These are phyloP conservation scores for Montipora capricornis DNA, from an alignment of 64 coral and sea anemone species.

Conservation along the genomic window DNA sequence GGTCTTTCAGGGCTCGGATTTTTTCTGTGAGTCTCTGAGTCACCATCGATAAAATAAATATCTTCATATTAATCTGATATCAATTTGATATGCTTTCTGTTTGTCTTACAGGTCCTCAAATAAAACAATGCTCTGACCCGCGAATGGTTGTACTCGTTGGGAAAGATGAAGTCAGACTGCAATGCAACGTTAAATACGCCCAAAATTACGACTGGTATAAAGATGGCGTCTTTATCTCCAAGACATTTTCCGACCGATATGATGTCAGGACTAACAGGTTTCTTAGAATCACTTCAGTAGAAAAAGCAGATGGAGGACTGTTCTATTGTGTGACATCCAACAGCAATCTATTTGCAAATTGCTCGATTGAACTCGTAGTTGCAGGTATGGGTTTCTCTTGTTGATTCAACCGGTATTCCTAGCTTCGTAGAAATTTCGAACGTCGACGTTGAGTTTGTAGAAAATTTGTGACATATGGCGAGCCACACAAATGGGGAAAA, in stretches of 20 bases:
- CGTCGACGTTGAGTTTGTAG: too few relatives aligned
- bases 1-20: too few relatives aligned
- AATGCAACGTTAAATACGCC: conserved; percentile 7
- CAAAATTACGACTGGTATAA: conserved; percentile 75
- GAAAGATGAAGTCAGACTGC: not conserved
- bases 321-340: conserved; percentile 71
- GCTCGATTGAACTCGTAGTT: conserved; percentile 56
- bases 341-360: conserved; percentile 53
- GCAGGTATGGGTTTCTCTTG: conserved; percentile 52
- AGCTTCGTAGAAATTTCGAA: too few relatives aligned
- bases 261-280: conserved; percentile 28
- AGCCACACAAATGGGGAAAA: too few relatives aligned
- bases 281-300: conserved; percentile 64
- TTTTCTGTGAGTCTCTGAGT: too few relatives aligned
- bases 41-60: too few relatives aligned
- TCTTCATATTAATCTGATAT: too few relatives aligned
- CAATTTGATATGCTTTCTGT: not conserved
- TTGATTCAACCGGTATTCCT: not conserved
- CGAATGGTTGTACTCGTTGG: not conserved
- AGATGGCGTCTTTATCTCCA: conserved; percentile 10
- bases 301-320: conserved; percentile 57
- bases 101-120: not conserved
- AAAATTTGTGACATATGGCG: too few relatives aligned
- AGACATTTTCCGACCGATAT: conserved; percentile 24
- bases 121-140: not conserved